Evolutionary conservation across 2,888 invertebrate species (phyloP), one percentile per base, ranked within the genome.

Genomic region (Agonum fuliginosum): DNA sequence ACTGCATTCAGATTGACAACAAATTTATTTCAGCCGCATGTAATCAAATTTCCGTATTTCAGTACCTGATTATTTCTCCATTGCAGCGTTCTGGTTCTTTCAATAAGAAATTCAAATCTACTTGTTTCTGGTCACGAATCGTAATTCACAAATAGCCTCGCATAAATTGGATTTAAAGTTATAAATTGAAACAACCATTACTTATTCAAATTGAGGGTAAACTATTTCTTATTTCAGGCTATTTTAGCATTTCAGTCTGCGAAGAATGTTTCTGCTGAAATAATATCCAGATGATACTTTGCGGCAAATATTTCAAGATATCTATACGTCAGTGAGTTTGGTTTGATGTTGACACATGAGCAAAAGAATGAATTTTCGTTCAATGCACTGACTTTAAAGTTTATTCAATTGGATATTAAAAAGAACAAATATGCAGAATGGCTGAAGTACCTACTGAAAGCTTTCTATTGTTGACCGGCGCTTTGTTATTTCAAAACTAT

Each of bases 321-420:
- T 48, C 48, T 22, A 19, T 12, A 22, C 22, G 37, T 1, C 10
- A 24, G 22, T 43, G 27, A n/a, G 19, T 71, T 24, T 12, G 24
- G 24, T 71, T 51, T 71, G 51, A 46, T 71, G 46, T 71, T 71
- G 46, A 46, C 27, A 48, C 27, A 71, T 51, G 48, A 71, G 12
- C 48, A 51, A 46, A 70, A 27, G 70, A 41, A 67, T 10, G 3
- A 27, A 4, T 30, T 34, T 51, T 24, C 27, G n/a, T 70, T 41
- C 48, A 51, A 71, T 71, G 30, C 51, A 71, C 51, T 48, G 71
- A 51, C 69, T 69, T 69, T 69, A 67, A 65, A 20, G 70, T 48
- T 46, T 27, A 43, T 27, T 48, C 71, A 30, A 71, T 24, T 48
- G 71, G 30, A 71, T 48, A 71, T 51, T 71, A 71, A 71, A 71